These are phyloP conservation scores for Rafetus swinhoei DNA, from an alignment of 2,113 vertebrate species.

Conservation along the genomic window DNA sequence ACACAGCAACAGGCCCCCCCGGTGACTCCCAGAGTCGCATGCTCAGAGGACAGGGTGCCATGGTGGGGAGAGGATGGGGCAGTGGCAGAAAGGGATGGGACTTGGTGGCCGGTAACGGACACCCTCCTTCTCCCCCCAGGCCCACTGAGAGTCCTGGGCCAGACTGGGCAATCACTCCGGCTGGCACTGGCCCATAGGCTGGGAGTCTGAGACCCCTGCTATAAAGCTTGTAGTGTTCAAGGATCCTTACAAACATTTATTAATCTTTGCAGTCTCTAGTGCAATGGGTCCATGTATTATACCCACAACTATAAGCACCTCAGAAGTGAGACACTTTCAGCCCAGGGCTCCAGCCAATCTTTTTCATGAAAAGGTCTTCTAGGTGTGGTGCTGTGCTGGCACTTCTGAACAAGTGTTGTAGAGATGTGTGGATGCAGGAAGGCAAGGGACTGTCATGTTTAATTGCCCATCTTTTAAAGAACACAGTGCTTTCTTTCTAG, in stretches of 20 bases:
- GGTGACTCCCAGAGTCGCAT: no score
- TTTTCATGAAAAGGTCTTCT: not conserved
- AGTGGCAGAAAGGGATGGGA: no score
- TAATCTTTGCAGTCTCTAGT: not conserved
- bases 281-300: not conserved
- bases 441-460: not conserved
- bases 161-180: no score
- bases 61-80: no score
- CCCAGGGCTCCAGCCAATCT: not conserved
- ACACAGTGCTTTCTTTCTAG: not conserved
- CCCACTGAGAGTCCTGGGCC: no score
- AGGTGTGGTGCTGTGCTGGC: not conserved
- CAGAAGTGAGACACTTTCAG: not conserved
- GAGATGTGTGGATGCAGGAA: not conserved
- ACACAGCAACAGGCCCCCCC: no score
- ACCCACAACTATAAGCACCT: not conserved
- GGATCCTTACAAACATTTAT: not conserved
- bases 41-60: no score
- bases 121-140: no score
- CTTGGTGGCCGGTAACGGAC: no score
- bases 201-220: no score
- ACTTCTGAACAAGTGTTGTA: not conserved
- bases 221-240: not conserved
- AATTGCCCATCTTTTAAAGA: not conserved
- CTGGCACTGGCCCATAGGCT: no score